Evolutionary conservation across 92 coral and sea anemone genomes (phyloP), one percentile per base, ranked within the genome.

Genomic region (Virgularia gustaviana): DNA sequence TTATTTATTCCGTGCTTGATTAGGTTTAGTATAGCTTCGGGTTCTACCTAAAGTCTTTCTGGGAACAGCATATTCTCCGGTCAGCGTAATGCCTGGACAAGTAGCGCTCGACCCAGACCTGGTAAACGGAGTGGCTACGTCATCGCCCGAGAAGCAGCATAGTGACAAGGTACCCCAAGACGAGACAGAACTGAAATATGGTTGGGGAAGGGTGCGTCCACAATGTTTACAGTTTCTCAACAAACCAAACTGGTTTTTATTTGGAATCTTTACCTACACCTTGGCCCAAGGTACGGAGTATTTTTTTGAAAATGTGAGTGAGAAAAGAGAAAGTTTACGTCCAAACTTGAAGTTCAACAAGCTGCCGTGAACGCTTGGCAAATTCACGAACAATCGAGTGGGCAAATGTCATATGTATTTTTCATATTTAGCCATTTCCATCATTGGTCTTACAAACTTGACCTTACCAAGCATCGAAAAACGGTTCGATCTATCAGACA

Each of bases 121-220:
- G n/a, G n/a, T n/a, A n/a, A n/a, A n/a, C n/a, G n/a, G n/a, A n/a
- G n/a, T n/a, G n/a, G n/a, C n/a, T n/a, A n/a, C n/a, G n/a, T n/a
- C n/a, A n/a, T n/a, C n/a, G n/a, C n/a, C n/a, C n/a, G n/a, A n/a
- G n/a, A n/a, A n/a, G n/a, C n/a, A n/a, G n/a, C n/a, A n/a, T n/a
- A n/a, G n/a, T n/a, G n/a, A n/a, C 95, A 88, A 83, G 95, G 97
- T 90, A 27, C 45, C 66, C 12, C 2, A 35, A 60, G 2, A 31
- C 6, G 15, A 55, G 42, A 13, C 34, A 19, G 66, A 60, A 32
- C 32, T 3, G 6, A 6, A 42, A 19, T 83, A 75, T 70, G 97
- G 97, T 45, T 91, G 97, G 97, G 90, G 90, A 24, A 65, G 65
- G 36, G 83, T 88, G 65, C 79, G 79, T 49, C 97, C 97, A 9